Evolutionary conservation across 2,113 vertebrate genomes (phyloP), one percentile per base, ranked within the genome.

Genomic region (Oenanthe melanoleuca): DNA sequence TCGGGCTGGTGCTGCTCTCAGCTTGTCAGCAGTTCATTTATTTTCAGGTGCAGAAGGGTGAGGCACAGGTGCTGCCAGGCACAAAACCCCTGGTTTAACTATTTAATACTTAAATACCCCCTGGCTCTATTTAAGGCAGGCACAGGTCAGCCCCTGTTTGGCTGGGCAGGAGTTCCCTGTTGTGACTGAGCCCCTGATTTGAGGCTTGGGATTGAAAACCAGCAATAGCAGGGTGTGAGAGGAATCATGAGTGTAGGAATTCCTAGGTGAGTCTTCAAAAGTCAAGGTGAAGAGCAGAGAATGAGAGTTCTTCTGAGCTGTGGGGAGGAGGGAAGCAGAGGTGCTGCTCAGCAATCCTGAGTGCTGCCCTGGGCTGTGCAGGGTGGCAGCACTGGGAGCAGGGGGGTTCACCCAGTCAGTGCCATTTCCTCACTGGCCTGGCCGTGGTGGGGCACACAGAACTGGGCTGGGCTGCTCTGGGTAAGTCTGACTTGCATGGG

Each of bases 281-380:
- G 37, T 14, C 37, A 22, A 47, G 21, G 42, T 33, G 15, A 29
- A 5, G 18, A 1, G 17, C 5, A 4, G 42, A 42, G 73, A 52
- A 10, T 8, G 9, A 1, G 26, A 17, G 40, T 3, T 44, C 37
- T n/a, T 37, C 2, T 66, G 64, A 4, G 2, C 6, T 8, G 9
- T 0, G 5, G 10, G 20, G 21, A 72, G 17, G 7, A 61, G 11
- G 21, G 42, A 21, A 15, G 50, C 56, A 26, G 8, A 26, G 55
- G 8, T n/a, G 17, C 22, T 28, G 5, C 47, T 73, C 8, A 66
- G 89, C 16, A 45, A 59, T 7, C 11, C 47, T 29, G 42, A 18
- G 1, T 0, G 0, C 37, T 21, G 0, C 10, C 3, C 8, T 13
- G 8, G 40, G 26, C 4, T 4, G 1, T 9, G 18, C 2, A 1